Conservation (phyloP, 2,888 invertebrate species). For the Standfussiana lucernea region DNA sequence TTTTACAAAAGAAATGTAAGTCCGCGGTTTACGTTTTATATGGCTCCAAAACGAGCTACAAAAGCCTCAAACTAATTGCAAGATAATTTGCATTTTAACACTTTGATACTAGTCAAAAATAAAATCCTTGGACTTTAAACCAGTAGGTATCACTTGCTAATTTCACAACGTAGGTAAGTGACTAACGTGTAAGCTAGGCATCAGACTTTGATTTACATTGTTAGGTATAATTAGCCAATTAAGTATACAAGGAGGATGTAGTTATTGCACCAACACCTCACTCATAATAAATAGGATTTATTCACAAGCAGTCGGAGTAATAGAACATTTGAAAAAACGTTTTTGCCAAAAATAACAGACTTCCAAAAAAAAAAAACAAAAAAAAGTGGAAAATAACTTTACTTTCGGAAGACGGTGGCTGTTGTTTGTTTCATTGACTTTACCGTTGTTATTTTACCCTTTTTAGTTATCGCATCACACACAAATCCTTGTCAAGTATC, state of each 20-base stretch:
- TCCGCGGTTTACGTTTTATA: not conserved
- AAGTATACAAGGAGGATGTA: slow-evolving; percentile 5
- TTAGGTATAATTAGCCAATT: slow-evolving; percentile 40
- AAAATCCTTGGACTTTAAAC: slow-evolving; percentile 20
- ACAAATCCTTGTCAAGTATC: no score
- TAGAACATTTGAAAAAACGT: not conserved
- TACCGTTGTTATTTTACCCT: no score
- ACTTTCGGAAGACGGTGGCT: no score
- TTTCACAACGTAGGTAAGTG: not conserved
- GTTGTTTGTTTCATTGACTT: no score
- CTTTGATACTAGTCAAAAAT: not conserved
- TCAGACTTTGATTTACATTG: slow-evolving; percentile 21
- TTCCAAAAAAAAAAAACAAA: no score
- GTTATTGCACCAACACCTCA: not conserved
- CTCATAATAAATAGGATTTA: slow-evolving; percentile 12
- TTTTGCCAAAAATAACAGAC: no score
- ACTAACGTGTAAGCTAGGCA: not conserved
- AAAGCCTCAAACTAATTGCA: not conserved
- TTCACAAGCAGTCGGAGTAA: not conserved
- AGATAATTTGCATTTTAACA: not conserved
- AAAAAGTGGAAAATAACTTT: no score
- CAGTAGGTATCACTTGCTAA: not conserved
- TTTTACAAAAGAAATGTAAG: not conserved
- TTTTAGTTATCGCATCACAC: no score
- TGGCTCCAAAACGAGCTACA: not conserved